These are phyloP conservation scores for Urocynchramus pylzowi DNA, from an alignment of 2,113 vertebrate species.

Conservation along the genomic window DNA sequence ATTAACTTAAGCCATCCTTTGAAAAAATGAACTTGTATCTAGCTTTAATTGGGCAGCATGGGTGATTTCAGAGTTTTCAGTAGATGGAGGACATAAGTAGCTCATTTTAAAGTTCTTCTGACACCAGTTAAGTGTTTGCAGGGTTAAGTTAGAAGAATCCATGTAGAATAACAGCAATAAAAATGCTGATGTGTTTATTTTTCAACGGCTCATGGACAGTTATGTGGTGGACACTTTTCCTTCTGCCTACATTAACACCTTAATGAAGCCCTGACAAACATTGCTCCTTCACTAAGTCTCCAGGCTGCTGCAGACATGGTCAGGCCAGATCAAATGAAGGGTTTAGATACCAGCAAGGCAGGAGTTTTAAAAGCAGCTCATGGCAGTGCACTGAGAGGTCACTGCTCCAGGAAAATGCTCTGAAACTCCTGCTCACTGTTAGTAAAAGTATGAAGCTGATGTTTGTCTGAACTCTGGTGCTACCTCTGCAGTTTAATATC, in stretches of 20 bases:
- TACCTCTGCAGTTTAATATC: neutral
- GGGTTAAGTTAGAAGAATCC: neutral
- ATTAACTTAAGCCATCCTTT: neutral
- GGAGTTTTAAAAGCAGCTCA: neutral
- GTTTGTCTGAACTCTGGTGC: neutral
- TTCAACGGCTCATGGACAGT: neutral
- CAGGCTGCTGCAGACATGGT: neutral
- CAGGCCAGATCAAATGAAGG: neutral
- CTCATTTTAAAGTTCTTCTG: neutral
- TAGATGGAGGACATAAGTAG: neutral
- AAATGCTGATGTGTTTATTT: neutral
- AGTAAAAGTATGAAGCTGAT: neutral
- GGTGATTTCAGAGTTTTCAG: neutral
- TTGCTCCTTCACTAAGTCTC: neutral
- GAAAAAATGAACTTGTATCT: neutral
- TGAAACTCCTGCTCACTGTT: neutral
- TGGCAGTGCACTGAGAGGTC: neutral
- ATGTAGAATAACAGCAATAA: neutral
- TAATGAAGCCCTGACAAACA: neutral
- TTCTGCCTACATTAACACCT: neutral
- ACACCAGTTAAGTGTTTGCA: neutral
- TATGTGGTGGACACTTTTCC: neutral
- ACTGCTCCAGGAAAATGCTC: neutral
- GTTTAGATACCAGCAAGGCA: neutral
- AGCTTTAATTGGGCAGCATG: neutral